Evolutionary conservation across 2,888 invertebrate genomes (phyloP), one percentile per base, ranked within the genome.

Genomic region (Leptinotarsa peninsularis): DNA sequence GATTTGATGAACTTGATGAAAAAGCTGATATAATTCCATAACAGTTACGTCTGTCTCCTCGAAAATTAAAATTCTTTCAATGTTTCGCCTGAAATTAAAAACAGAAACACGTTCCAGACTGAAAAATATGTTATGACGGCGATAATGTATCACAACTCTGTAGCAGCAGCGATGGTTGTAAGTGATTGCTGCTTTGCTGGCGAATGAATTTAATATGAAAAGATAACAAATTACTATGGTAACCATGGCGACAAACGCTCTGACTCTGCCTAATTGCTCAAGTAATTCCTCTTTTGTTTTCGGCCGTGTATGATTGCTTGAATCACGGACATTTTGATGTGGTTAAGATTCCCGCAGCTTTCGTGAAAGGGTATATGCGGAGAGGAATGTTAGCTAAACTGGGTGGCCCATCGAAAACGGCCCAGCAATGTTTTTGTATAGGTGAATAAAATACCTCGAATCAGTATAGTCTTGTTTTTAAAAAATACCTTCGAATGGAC

Each of bases 131-230:
- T 70, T 70, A 49, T 58, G 43, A 49, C 49, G 7, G 58, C 58
- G 43, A 33, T 63, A 43, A 63, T 63, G 43, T 63, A 63, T 63
- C 15, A 63, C 17, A 33, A 43, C 10, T 33, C 13, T 63, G 43
- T 17, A 43, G 27, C 43, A 43, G 15, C 17, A 63, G 33, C 33
- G 63, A 33, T 58, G 70, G 60, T 23, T 17, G 60, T 21, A 58
- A 49, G 70, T 49, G 21, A 70, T 70, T 70, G 70, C 58, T 58
- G 58, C 58, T 70, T 49, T 58, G 70, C 49, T 56, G 13, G 49
- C 70, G 58, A 70, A 70, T 54, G 58, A 56, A 56, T 70, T 70
- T 70, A 49, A 70, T 70, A 15, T 23, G 70, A 27, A 70, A 58
- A 43, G 58, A 60, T 58, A 23, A 58, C 49, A 21, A 49, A 58